Evolutionary conservation across 2,888 invertebrate species (phyloP).

Genomic region (Magallana nippona): DNA sequence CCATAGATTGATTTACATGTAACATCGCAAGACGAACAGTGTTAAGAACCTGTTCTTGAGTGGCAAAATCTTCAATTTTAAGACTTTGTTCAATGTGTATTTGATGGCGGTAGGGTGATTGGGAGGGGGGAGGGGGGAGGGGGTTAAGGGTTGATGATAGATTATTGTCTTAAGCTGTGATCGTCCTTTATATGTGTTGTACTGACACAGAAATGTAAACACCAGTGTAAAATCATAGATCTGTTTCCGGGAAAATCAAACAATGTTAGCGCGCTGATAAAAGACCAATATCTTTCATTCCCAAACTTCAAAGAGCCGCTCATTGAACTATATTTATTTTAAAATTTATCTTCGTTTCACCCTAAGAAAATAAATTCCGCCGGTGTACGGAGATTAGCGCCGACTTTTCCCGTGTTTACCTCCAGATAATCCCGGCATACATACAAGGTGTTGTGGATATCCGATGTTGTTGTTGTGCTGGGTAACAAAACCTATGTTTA

Average conservation of each 20-base stretch:
- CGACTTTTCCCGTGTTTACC: constrained; percentile 30
- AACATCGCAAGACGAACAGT: too few relatives aligned
- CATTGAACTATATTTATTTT: constrained; percentile 23
- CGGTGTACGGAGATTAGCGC: constrained; percentile 5
- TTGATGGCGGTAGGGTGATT: too few relatives aligned
- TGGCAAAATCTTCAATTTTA: not conserved
- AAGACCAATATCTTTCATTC: constrained; percentile 17
- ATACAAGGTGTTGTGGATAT: constrained; percentile 33
- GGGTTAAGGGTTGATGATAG: too few relatives aligned
- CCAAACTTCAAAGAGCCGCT: constrained; percentile 17
- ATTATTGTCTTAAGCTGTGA: too few relatives aligned
- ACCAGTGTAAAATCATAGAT: not conserved
- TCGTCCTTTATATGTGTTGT: not conserved
- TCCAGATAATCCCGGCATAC: constrained; percentile 16
- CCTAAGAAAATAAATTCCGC: constrained; percentile 26
- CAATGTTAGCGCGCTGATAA: not conserved
- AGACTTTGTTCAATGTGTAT: too few relatives aligned
- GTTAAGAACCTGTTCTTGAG: not conserved
- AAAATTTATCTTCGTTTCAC: constrained; percentile 33
- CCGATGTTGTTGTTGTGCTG: not conserved
- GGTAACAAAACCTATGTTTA: constrained; percentile 1
- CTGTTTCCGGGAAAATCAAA: constrained; percentile 29
- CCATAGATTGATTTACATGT: too few relatives aligned
- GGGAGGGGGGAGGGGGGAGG: too few relatives aligned
- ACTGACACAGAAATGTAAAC: not conserved